phyloP scores from a whole-genome alignment of 2,113 vertebrate genomes.

The Aspidoscelis tigris region DNA sequence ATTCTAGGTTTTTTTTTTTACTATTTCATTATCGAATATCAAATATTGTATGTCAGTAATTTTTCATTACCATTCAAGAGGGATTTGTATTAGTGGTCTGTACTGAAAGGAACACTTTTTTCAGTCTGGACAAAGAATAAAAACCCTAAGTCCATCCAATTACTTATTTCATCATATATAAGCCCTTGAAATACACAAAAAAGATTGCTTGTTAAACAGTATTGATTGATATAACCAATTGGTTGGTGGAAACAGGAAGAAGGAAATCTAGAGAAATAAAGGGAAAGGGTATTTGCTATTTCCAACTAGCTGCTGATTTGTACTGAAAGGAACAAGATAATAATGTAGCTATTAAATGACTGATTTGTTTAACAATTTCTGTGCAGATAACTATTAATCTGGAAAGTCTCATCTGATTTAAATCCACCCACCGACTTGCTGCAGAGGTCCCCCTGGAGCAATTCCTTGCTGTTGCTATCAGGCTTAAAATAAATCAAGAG shows the following conservation, averaged over 20 bases:
- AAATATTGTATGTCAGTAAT: background rate
- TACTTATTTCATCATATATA: conserved; percentile 66
- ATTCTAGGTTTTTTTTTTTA: background rate
- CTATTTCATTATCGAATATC: background rate
- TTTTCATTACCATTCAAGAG: background rate
- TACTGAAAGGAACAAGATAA: background rate
- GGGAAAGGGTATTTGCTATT: conserved; percentile 54
- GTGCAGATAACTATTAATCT: background rate
- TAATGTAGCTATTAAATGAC: conserved; percentile 29
- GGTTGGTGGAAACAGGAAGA: conserved; percentile 56
- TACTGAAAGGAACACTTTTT: conserved; percentile 7
- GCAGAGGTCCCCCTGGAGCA: background rate
- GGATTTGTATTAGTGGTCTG: background rate
- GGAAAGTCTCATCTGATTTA: conserved; percentile 14
- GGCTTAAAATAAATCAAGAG: background rate
- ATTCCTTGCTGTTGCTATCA: background rate
- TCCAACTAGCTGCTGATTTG: conserved; percentile 42
- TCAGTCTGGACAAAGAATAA: fast-evolving
- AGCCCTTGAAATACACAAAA: conserved; percentile 63
- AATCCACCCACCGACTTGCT: background rate
- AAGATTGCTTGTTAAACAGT: conserved; percentile 61
- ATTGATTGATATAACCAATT: conserved; percentile 61
- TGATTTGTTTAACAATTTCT: conserved; percentile 9
- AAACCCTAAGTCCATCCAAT: conserved; percentile 54
- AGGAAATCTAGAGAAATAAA: conserved; percentile 49